These are phyloP conservation scores for Drosophila asahinai DNA, from an alignment of 1,140 invertebrate species.

Conservation along the genomic window DNA sequence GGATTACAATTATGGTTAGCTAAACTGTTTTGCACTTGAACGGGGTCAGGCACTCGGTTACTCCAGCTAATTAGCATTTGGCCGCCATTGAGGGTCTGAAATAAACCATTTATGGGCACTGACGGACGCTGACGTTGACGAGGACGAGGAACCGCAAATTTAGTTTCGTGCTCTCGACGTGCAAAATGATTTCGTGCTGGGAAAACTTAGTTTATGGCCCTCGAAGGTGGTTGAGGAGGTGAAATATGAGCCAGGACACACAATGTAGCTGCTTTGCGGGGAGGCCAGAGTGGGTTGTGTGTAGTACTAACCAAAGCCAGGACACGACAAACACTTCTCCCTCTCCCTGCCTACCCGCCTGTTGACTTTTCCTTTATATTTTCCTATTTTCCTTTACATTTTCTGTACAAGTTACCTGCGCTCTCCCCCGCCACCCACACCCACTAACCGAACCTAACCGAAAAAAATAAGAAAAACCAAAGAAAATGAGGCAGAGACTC, in stretches of 20 bases:
- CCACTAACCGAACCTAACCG: conserved; percentile 19
- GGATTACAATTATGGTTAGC: conserved; percentile 85
- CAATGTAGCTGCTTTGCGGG: conserved; percentile 62
- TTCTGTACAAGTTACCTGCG: conserved; percentile 36
- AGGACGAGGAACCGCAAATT: conserved; percentile 46
- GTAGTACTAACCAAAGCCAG: conserved; percentile 30
- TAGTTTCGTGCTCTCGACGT: conserved; percentile 46
- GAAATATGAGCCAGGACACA: conserved; percentile 51
- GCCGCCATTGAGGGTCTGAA: conserved; percentile 33
- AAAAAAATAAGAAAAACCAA: conserved; percentile 22
- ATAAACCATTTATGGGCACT: conserved; percentile 44
- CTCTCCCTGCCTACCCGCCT: conserved; percentile 30
- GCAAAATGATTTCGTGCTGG: conserved; percentile 55
- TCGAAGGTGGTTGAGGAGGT: conserved; percentile 16
- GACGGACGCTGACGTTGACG: conserved; percentile 23
- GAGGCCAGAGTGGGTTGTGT: conserved; percentile 11
- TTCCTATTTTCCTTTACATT: conserved; percentile 15
- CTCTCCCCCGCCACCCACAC: conserved; percentile 28
- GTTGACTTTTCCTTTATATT: conserved; percentile 34
- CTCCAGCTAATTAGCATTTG: conserved; percentile 41
- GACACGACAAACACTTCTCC: conserved; percentile 67
- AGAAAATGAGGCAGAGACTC: conserved; percentile 38
- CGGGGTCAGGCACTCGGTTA: conserved; percentile 48
- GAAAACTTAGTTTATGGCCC: conserved; percentile 45
- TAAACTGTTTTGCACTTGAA: conserved; percentile 47